Evolutionary conservation across 2,888 invertebrate genomes (phyloP).

Genomic region (Calliphora vomitoria): DNA sequence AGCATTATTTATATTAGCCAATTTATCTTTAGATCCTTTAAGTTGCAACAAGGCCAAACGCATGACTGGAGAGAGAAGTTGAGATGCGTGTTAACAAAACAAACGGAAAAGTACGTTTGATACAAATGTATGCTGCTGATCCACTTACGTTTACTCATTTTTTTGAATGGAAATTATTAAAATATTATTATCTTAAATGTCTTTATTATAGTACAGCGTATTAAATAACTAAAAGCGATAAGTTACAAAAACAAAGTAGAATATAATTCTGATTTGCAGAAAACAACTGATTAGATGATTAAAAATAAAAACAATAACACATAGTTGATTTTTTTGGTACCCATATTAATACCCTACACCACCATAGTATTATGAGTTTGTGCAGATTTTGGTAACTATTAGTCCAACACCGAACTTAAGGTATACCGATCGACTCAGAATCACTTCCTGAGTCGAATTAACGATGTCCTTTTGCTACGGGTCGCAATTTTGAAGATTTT

Average conservation of each 20-base stretch:
- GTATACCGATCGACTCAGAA: no score
- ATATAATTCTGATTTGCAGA: slow-evolving; percentile 29
- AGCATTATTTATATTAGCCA: slow-evolving; percentile 90
- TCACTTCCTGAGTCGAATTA: no score
- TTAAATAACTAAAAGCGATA: slow-evolving; percentile 23
- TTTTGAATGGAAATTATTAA: not conserved
- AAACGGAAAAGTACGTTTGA: not conserved
- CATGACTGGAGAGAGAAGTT: slow-evolving; percentile 77
- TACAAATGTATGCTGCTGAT: not conserved
- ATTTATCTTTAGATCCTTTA: slow-evolving; percentile 90
- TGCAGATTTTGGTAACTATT: no score
- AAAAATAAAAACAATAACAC: not conserved
- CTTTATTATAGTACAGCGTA: not conserved
- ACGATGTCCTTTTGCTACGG: no score
- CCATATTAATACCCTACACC: not conserved
- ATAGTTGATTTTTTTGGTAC: not conserved
- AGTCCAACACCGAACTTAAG: no score
- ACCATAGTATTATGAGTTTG: no score
- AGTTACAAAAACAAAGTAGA: slow-evolving; percentile 10
- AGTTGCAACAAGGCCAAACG: slow-evolving; percentile 93
- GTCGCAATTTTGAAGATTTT: no score
- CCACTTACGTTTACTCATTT: slow-evolving; percentile 37
- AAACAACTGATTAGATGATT: not conserved
- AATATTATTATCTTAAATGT: slow-evolving; percentile 2
- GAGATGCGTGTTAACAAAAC: not conserved